These are phyloP conservation scores for Riparia riparia DNA, from an alignment of 2,113 vertebrate genomes.

Conservation along the genomic window DNA sequence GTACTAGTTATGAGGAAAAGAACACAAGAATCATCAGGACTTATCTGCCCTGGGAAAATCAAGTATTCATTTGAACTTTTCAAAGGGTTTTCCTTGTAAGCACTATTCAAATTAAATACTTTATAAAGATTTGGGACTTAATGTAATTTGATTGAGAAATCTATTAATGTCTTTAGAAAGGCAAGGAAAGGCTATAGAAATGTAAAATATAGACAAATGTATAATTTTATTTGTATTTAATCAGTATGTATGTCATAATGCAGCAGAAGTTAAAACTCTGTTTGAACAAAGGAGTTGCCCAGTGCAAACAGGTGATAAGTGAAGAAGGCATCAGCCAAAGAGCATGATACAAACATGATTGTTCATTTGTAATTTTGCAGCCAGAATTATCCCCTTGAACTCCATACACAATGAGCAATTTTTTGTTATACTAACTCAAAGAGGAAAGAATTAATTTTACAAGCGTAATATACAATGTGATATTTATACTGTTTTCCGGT, in stretches of 20 bases:
- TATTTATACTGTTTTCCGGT: conserved; percentile 20
- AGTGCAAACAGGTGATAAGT: neutral
- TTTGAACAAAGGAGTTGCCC: neutral
- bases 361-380: neutral
- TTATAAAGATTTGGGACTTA: neutral
- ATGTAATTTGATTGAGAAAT: neutral
- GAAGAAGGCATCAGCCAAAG: neutral
- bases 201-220: neutral
- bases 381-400: neutral
- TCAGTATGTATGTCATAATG: neutral
- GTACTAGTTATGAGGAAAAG: neutral
- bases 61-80: neutral
- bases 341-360: neutral
- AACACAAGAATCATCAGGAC: neutral
- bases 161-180: neutral
- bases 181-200: neutral
- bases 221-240: neutral
- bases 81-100: neutral
- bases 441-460: neutral
- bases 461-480: conserved; percentile 26
- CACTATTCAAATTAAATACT: neutral
- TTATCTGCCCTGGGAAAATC: neutral
- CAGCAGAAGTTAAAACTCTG: neutral
- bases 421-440: neutral
- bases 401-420: neutral